Conservation (phyloP, 2,113 vertebrate genomes). For the Rhinichthys klamathensis region DNA sequence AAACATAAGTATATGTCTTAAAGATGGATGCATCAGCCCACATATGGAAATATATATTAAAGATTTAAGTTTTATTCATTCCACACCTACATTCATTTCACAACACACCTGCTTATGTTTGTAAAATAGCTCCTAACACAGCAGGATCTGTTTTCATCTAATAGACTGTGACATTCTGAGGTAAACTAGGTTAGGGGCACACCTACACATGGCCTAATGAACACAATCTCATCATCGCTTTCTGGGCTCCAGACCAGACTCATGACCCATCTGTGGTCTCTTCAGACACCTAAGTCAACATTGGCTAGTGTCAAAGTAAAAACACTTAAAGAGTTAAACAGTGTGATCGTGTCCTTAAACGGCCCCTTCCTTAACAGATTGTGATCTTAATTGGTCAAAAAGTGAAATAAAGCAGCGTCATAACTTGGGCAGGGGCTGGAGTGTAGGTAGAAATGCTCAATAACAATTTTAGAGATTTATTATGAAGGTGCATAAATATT, state of each 20-base stretch:
- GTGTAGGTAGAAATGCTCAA: constrained; percentile 4
- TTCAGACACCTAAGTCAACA: constrained; percentile 78
- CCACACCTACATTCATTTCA: constrained; percentile 1
- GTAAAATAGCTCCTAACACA: constrained; percentile 4
- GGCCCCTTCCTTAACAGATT: constrained; percentile 13
- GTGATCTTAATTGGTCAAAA: constrained; percentile 28
- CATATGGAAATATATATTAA: neutral
- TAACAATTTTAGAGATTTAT: constrained; percentile 1
- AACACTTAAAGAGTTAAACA: constrained; percentile 55
- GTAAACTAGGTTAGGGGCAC: constrained; percentile 27
- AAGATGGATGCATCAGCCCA: neutral
- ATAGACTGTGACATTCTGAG: constrained; percentile 41
- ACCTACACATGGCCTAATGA: constrained; percentile 40
- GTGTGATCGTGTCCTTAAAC: constrained; percentile 22
- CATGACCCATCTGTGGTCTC: constrained; percentile 71
- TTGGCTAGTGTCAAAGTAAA: constrained; percentile 62
- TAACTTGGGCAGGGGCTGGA: neutral
- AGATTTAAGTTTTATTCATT: constrained; percentile 2
- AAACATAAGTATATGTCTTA: neutral
- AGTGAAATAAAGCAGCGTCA: constrained; percentile 27
- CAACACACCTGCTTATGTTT: constrained; percentile 18
- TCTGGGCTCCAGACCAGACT: constrained; percentile 65
- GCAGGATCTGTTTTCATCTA: constrained; percentile 40
- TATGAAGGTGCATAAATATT: constrained; percentile 40
- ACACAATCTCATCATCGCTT: constrained; percentile 62